These are phyloP conservation scores for Chamaea fasciata DNA, from an alignment of 2,113 vertebrate species.

Conservation along the genomic window DNA sequence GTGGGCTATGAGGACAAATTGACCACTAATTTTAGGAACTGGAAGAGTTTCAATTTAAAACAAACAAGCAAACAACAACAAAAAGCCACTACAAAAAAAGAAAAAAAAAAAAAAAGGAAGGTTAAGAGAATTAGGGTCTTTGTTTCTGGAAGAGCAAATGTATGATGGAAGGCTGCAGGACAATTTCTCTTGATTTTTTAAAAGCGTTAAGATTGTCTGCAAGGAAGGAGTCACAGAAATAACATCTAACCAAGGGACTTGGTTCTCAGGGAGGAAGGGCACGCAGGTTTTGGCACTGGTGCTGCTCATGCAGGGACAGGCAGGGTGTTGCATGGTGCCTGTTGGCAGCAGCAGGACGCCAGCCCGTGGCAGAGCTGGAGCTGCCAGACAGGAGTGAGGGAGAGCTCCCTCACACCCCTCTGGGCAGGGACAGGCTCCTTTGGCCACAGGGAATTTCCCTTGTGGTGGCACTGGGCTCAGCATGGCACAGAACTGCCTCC, in stretches of 20 bases:
- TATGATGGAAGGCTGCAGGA: background rate
- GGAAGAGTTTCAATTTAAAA: background rate
- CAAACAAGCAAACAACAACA: background rate
- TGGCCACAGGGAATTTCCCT: background rate
- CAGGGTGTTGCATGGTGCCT: background rate
- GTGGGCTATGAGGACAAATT: background rate
- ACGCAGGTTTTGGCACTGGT: background rate
- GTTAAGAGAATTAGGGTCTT: background rate
- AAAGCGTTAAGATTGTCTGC: background rate
- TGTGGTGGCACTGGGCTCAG: background rate
- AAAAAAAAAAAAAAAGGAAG: background rate
- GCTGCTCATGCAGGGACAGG: background rate
- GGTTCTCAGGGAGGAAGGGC: constrained; percentile 2
- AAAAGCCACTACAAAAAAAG: no score
- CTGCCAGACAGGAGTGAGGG: background rate
- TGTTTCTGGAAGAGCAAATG: background rate
- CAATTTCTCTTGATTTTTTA: background rate
- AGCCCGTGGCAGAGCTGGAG: background rate
- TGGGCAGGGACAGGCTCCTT: background rate
- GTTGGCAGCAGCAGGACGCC: background rate
- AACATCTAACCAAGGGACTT: background rate
- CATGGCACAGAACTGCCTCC: background rate
- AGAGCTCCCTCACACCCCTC: background rate
- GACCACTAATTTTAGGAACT: background rate
- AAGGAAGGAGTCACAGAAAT: background rate